Percentiles rank a stretch among this genome's conserved stretches.
Conservation (phyloP, 2,888 invertebrate genomes). For the Nysson spinosus region DNA sequence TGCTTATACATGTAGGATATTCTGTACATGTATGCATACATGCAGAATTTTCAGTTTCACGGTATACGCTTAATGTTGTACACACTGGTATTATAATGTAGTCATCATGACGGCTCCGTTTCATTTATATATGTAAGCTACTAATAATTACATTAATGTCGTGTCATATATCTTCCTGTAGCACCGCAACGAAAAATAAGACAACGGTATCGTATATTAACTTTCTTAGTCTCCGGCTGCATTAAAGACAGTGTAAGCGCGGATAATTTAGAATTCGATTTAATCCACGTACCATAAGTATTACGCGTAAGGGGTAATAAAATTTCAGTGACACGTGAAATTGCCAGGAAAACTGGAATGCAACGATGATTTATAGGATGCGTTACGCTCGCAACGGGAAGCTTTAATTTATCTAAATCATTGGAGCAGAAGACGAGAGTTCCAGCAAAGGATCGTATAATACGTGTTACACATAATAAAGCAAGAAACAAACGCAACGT, state of each 20-base stretch:
- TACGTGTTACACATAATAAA: constrained; percentile 64
- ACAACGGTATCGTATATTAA: not conserved
- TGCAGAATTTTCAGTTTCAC: too few relatives aligned
- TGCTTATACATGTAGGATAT: not conserved
- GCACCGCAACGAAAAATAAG: too few relatives aligned
- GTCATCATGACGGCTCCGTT: too few relatives aligned
- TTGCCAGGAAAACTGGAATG: constrained; percentile 14
- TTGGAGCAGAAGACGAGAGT: constrained; percentile 47
- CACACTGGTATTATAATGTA: too few relatives aligned
- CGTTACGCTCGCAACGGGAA: constrained; percentile 26
- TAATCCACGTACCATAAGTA: not conserved
- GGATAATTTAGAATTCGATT: constrained; percentile 13
- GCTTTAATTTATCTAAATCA: constrained; percentile 69
- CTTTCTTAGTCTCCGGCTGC: too few relatives aligned
- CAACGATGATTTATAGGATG: constrained; percentile 26
- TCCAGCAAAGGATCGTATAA: constrained; percentile 7
- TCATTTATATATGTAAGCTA: too few relatives aligned
- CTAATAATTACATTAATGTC: too few relatives aligned
- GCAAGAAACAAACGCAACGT: constrained; percentile 54
- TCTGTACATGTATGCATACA: too few relatives aligned
- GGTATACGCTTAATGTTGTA: too few relatives aligned
- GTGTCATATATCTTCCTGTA: too few relatives aligned
- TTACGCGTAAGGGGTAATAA: constrained; percentile 3
- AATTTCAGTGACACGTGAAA: constrained; percentile 14
- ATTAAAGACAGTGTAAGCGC: not conserved